Percentiles rank a stretch among this genome's conserved stretches.
phyloP scores from a whole-genome alignment of 2,113 vertebrate species.

The Mustelus asterias region DNA sequence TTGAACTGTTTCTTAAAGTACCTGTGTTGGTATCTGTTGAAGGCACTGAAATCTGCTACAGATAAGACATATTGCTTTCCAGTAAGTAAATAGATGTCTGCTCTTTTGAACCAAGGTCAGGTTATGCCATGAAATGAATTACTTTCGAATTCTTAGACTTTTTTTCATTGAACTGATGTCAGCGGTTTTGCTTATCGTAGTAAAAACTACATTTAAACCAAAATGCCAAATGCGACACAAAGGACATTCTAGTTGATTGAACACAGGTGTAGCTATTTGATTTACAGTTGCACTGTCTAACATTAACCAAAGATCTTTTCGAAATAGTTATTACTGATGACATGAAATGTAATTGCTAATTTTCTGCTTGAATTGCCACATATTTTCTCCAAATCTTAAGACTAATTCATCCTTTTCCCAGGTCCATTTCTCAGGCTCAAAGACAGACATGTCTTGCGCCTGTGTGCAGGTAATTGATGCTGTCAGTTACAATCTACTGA shows the following conservation, averaged over 20 bases:
- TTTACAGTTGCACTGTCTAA: conserved; percentile 77
- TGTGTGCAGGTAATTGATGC: conserved; percentile 68
- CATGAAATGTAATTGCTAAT: conserved; percentile 94
- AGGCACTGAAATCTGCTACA: background rate
- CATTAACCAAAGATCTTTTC: conserved; percentile 87
- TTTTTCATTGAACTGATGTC: conserved; percentile 55
- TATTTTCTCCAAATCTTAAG: conserved; percentile 77
- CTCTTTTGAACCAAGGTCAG: conserved; percentile 56
- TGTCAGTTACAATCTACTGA: conserved; percentile 73
- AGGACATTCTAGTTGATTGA: conserved; percentile 68
- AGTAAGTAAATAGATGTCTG: conserved; percentile 47
- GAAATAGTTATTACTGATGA: conserved; percentile 97
- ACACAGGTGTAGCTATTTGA: conserved; percentile 82
- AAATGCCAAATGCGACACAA: conserved; percentile 55
- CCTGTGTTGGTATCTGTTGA: conserved; percentile 18
- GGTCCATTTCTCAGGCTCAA: conserved; percentile 65
- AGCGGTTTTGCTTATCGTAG: conserved; percentile 74
- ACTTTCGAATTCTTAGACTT: conserved; percentile 63
- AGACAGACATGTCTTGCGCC: conserved; percentile 66
- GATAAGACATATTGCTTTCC: conserved; percentile 35
- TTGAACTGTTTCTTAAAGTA: conserved; percentile 16
- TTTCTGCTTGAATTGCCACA: conserved; percentile 84
- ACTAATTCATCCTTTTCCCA: conserved; percentile 69
- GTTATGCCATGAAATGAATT: conserved; percentile 67
- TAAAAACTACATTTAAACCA: conserved; percentile 64